Percentiles rank a stretch among this genome's conserved stretches.
phyloP scores from a whole-genome alignment of 2,797 vertebrate species.

The Cygnus olor region DNA sequence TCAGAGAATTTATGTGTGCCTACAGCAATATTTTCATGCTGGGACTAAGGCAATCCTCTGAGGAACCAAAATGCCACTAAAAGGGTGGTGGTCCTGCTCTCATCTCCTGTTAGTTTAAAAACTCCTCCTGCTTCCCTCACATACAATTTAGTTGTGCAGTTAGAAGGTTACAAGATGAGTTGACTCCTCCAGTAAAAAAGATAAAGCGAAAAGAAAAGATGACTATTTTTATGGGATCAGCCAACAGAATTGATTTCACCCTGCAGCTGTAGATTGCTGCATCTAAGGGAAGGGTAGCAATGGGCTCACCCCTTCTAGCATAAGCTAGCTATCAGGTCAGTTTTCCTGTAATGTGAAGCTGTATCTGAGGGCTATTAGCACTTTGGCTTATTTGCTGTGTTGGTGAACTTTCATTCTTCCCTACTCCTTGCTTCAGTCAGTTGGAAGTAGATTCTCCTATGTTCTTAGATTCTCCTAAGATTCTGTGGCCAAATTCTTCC shows the following conservation, averaged over 20 bases:
- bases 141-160: background rate
- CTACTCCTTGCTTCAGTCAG: background rate
- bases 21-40: background rate
- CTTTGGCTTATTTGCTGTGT: background rate
- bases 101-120: background rate
- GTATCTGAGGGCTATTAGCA: background rate
- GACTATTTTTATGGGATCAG: background rate
- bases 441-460: background rate
- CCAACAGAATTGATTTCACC: background rate
- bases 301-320: background rate
- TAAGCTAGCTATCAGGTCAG: background rate
- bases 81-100: background rate
- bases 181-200: background rate
- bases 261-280: background rate
- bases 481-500: background rate
- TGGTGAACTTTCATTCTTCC: background rate
- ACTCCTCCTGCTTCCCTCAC: background rate
- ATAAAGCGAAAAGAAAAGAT: background rate
- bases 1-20: background rate
- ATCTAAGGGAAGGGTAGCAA: background rate
- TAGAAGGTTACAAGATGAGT: background rate
- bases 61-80: background rate
- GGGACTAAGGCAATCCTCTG: background rate
- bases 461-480: background rate
- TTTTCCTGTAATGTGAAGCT: background rate